Conservation (phyloP, 1,140 invertebrate species). For the Brachionus rotundiformis region DNA sequence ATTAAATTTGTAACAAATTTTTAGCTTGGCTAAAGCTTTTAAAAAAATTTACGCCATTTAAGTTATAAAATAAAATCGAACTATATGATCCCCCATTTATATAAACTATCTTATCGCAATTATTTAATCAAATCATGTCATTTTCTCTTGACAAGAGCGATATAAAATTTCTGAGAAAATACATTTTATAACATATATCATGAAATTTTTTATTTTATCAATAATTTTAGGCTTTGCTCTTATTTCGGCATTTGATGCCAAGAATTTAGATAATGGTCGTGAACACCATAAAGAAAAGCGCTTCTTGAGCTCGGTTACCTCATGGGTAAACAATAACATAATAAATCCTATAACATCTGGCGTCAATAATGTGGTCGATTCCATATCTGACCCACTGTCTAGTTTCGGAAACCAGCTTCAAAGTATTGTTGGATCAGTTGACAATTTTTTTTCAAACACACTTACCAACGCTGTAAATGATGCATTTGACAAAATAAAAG, state of each 20-base stretch:
- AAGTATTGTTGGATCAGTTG: background rate
- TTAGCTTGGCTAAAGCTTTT: no score
- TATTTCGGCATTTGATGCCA: background rate
- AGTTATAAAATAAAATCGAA: background rate
- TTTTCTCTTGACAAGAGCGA: background rate
- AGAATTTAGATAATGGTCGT: background rate
- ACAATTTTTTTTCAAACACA: slow-evolving; percentile 47
- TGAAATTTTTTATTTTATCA: slow-evolving; percentile 34
- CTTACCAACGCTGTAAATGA: slow-evolving; percentile 28
- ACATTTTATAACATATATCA: background rate
- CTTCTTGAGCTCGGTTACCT: slow-evolving; percentile 30
- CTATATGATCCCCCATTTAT: background rate
- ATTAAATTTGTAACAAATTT: no score
- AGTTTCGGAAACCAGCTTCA: slow-evolving; percentile 41
- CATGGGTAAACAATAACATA: slow-evolving; percentile 44
- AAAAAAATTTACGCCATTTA: background rate
- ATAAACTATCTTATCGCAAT: background rate
- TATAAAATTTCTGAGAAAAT: background rate
- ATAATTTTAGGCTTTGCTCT: background rate
- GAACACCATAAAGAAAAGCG: slow-evolving; percentile 27
- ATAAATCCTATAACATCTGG: slow-evolving; percentile 28
- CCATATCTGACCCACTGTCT: slow-evolving; percentile 28
- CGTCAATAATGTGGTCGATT: slow-evolving; percentile 7
- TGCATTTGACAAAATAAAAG: slow-evolving; percentile 32
- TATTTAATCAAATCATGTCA: background rate